These are phyloP conservation scores for Drosophila auraria DNA, from an alignment of 1,140 invertebrate genomes.

Conservation along the genomic window DNA sequence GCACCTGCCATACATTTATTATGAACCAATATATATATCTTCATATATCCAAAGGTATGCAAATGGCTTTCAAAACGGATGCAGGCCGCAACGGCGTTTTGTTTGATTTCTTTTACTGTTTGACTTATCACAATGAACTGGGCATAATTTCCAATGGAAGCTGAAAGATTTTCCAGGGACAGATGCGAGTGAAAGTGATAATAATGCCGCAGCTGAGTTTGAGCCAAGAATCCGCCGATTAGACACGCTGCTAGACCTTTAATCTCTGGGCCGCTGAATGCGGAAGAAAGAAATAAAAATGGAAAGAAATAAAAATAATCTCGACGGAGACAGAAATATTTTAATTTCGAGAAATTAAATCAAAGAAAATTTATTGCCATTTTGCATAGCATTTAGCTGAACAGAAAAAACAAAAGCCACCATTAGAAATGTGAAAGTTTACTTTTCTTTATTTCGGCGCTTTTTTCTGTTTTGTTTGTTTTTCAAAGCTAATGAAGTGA, in stretches of 20 bases:
- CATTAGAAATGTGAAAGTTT: slow-evolving; percentile 80
- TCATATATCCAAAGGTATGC: slow-evolving; percentile 30
- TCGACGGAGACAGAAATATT: slow-evolving; percentile 39
- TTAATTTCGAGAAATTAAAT: slow-evolving; percentile 76
- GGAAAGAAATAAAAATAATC: slow-evolving; percentile 32
- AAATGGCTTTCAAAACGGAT: slow-evolving; percentile 63
- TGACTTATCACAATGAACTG: slow-evolving; percentile 27
- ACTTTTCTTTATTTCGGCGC: slow-evolving; percentile 65
- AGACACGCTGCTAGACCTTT: slow-evolving; percentile 55
- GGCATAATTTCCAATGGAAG: slow-evolving; percentile 45
- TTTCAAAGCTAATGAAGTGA: slow-evolving; percentile 69
- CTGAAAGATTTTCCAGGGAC: slow-evolving; percentile 49
- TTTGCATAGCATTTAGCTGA: slow-evolving; percentile 48
- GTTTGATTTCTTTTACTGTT: slow-evolving; percentile 47
- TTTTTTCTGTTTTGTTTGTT: slow-evolving; percentile 21
- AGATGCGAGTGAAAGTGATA: slow-evolving; percentile 65
- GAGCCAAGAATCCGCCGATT: slow-evolving; percentile 64
- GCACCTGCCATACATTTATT: slow-evolving; percentile 56
- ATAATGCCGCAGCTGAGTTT: slow-evolving; percentile 26
- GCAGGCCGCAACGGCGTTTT: slow-evolving; percentile 20
- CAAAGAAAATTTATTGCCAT: slow-evolving; percentile 70
- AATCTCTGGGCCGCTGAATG: slow-evolving; percentile 53
- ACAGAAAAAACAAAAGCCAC: slow-evolving; percentile 35
- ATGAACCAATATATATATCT: slow-evolving; percentile 16
- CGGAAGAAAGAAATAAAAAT: slow-evolving; percentile 59